Percentiles rank a stretch among this genome's conserved stretches.
These are phyloP conservation scores for Catharus fuscescens DNA, from an alignment of 2,113 vertebrate genomes.

Conservation along the genomic window DNA sequence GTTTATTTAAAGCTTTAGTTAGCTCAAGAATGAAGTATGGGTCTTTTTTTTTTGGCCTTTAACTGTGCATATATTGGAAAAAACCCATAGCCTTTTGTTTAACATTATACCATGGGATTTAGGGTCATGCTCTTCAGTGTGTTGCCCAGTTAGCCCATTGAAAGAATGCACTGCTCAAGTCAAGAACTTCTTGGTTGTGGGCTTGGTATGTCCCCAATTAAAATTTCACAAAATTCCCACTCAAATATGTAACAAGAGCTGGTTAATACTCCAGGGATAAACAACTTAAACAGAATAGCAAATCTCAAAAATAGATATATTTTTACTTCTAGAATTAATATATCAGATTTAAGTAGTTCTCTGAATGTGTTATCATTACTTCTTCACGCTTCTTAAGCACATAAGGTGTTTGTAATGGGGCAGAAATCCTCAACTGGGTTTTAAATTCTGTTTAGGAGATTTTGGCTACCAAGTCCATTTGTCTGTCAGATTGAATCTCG, in stretches of 20 bases:
- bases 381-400: not conserved
- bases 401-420: not conserved
- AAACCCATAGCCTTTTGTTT: not conserved
- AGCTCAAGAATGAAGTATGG: not conserved
- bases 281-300: not conserved
- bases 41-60: not conserved
- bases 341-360: not conserved
- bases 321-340: not conserved
- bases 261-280: not conserved
- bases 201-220: not conserved
- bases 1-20: not conserved
- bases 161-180: not conserved
- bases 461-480: not conserved
- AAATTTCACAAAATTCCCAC: not conserved
- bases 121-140: not conserved
- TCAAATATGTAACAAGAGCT: not conserved
- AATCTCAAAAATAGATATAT: not conserved
- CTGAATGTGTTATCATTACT: not conserved
- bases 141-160: fast-evolving
- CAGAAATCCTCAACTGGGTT: not conserved
- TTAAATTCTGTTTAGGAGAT: not conserved
- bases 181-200: not conserved
- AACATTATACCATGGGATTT: no score
- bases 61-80: not conserved
- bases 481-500: not conserved